These are phyloP conservation scores for Exephanes ischioxanthus DNA, from an alignment of 2,888 invertebrate genomes.

Conservation along the genomic window DNA sequence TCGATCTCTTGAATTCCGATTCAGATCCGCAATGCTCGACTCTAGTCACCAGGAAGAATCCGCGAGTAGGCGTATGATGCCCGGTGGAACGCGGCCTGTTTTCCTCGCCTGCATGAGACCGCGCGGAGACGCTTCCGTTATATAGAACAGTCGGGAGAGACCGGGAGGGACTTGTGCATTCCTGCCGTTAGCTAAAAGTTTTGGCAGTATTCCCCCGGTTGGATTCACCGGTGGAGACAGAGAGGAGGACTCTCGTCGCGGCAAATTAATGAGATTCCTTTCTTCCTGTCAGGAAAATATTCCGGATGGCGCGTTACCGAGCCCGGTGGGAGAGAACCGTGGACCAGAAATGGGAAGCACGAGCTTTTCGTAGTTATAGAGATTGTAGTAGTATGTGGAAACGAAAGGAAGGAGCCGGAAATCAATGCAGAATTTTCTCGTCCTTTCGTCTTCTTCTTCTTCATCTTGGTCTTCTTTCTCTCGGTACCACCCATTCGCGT, in stretches of 20 bases:
- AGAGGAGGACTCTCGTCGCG: conserved; percentile 69
- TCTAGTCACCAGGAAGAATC: background rate
- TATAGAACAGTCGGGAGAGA: background rate
- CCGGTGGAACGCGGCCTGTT: conserved; percentile 6
- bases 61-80: background rate
- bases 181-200: conserved; percentile 57
- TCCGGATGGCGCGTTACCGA: conserved; percentile 70
- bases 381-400: conserved; percentile 50
- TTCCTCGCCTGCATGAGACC: background rate
- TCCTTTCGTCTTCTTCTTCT: conserved; percentile 27
- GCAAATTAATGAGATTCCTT: conserved; percentile 83
- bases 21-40: background rate
- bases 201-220: conserved; percentile 20
- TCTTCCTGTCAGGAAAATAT: conserved; percentile 80
- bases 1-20: conserved; percentile 5
- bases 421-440: conserved; percentile 55
- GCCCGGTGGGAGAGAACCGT: conserved; percentile 8
- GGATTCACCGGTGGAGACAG: conserved; percentile 61
- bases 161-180: conserved; percentile 46
- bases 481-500: conserved; percentile 22
- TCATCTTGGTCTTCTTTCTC: conserved; percentile 17
- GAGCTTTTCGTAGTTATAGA: conserved; percentile 33
- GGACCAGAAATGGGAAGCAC: conserved; percentile 49
- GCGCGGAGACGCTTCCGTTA: background rate
- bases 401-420: conserved; percentile 35